Percentiles rank a stretch among this genome's conserved stretches.
These are phyloP conservation scores for Gallinago paraguaiae DNA, from an alignment of 2,113 vertebrate genomes.

Conservation along the genomic window DNA sequence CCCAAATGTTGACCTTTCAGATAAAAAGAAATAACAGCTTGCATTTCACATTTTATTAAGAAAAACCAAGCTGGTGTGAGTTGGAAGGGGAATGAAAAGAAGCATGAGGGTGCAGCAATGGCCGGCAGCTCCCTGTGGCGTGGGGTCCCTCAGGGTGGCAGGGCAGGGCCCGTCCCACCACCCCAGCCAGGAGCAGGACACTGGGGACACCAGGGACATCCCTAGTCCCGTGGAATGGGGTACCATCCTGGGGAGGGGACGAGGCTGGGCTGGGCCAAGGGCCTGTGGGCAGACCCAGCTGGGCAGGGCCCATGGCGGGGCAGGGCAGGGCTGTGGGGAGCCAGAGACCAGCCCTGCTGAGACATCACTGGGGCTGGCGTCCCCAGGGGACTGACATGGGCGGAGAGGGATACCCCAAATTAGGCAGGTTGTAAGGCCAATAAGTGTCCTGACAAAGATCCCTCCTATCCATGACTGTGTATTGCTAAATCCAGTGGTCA, in stretches of 20 bases:
- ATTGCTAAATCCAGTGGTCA: not conserved
- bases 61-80: not conserved
- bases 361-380: accelerated
- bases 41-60: not conserved
- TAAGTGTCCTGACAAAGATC: not conserved
- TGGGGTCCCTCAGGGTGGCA: not conserved
- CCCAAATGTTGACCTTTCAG: not conserved
- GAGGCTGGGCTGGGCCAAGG: accelerated
- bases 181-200: not conserved
- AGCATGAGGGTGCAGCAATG: not conserved
- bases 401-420: not conserved
- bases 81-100: not conserved
- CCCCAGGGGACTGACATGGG: not conserved
- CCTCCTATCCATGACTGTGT: not conserved
- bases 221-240: not conserved
- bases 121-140: not conserved
- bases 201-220: accelerated
- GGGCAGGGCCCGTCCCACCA: not conserved
- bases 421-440: not conserved
- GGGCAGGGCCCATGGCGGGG: not conserved
- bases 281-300: no score
- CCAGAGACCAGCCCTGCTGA: not conserved
- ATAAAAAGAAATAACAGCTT: not conserved
- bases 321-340: not conserved
- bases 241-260: not conserved